Evolutionary conservation across 2,797 vertebrate genomes (phyloP).

Genomic region (Harpagifer antarcticus): DNA sequence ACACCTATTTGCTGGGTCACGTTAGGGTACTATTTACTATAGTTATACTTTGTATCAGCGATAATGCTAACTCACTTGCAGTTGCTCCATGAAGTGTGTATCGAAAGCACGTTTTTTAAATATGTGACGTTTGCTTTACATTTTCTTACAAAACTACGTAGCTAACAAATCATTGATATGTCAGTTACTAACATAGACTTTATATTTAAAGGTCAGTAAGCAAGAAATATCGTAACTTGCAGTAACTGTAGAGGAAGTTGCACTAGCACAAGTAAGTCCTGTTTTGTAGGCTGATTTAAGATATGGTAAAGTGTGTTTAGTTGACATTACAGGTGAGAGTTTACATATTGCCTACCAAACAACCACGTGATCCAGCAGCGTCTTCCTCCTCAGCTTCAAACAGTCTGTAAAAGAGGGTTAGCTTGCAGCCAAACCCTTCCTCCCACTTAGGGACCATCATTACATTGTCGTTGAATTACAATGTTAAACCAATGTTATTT

Average conservation of each 20-base stretch:
- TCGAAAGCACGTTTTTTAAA: neutral
- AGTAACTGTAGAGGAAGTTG: neutral
- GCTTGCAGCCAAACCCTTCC: no score
- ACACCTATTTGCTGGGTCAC: neutral
- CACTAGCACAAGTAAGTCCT: neutral
- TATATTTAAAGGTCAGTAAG: neutral
- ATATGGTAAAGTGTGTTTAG: neutral
- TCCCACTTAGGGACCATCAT: no score
- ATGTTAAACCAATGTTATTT: no score
- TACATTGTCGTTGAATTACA: no score
- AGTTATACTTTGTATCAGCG: neutral
- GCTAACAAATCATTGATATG: neutral
- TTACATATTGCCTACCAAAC: neutral
- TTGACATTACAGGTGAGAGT: neutral
- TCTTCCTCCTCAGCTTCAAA: neutral
- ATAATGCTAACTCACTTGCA: neutral
- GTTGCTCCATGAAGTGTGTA: neutral
- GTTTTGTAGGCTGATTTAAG: neutral
- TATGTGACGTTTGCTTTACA: constrained; percentile 2
- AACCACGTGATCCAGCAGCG: no score
- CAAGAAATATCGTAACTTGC: neutral
- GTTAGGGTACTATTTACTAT: neutral
- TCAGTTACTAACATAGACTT: no score
- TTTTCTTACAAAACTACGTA: neutral
- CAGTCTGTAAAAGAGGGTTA: neutral